A percentile compares a stretch with the other conserved stretches of the same genome.
These are phyloP conservation scores for Nemotelus nigrinus DNA, from an alignment of 2,888 invertebrate genomes.

Conservation along the genomic window DNA sequence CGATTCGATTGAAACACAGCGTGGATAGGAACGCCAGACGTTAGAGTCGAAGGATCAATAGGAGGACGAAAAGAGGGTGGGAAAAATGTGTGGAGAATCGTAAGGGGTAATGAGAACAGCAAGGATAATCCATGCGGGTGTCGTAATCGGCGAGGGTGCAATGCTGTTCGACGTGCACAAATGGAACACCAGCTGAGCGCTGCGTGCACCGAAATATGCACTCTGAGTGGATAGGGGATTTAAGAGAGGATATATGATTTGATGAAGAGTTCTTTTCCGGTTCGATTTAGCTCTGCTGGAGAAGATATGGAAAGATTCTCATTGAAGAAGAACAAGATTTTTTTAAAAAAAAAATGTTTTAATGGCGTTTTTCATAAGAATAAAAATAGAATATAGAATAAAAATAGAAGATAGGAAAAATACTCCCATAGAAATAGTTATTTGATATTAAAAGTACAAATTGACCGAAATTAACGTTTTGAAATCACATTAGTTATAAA, in stretches of 20 bases:
- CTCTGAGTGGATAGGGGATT: not conserved
- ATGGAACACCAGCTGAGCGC: conserved; percentile 1
- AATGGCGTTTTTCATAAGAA: too few species aligned
- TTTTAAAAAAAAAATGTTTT: too few species aligned
- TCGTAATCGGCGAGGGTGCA: not conserved
- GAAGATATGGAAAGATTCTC: not conserved
- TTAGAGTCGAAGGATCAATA: not conserved
- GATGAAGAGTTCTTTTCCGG: not conserved
- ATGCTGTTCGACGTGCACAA: not conserved
- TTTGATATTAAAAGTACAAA: too few species aligned
- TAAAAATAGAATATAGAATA: too few species aligned
- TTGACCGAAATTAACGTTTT: too few species aligned
- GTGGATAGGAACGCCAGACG: not conserved
- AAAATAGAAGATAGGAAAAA: too few species aligned
- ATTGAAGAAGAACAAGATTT: not conserved
- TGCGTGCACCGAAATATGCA: not conserved
- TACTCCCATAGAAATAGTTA: too few species aligned
- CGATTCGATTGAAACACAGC: not conserved
- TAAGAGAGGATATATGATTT: not conserved
- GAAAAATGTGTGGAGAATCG: not conserved
- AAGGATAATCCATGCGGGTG: not conserved
- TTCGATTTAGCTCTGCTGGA: not conserved
- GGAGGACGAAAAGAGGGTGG: not conserved
- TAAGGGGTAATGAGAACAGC: not conserved
- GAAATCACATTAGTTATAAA: too few species aligned